Conservation (phyloP, 2,888 invertebrate genomes). For the Venusia cambrica region DNA sequence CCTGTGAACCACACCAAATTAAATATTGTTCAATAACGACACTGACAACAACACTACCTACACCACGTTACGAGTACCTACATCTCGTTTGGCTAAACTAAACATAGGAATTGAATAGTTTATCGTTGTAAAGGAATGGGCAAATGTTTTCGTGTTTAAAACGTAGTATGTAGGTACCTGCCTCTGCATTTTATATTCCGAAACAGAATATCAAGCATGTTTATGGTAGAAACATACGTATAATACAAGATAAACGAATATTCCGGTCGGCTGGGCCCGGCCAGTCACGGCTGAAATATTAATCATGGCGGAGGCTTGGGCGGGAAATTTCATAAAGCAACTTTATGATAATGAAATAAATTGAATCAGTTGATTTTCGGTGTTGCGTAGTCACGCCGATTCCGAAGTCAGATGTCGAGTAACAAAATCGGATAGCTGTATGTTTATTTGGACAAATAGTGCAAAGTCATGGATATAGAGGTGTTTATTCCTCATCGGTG, state of each 20-base stretch:
- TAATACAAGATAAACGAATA: slow-evolving; percentile 42
- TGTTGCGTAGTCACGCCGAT: slow-evolving; percentile 43
- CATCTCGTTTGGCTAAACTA: no score
- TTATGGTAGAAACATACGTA: slow-evolving; percentile 4
- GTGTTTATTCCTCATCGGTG: slow-evolving; percentile 25
- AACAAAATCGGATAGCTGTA: slow-evolving; percentile 14
- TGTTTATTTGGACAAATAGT: slow-evolving; percentile 10
- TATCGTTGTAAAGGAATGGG: no score
- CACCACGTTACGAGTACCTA: no score
- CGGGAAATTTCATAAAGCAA: slow-evolving; percentile 60
- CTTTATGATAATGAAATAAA: slow-evolving; percentile 67
- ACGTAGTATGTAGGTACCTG: no score
- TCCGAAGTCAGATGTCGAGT: slow-evolving; percentile 26
- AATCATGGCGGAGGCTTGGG: slow-evolving; percentile 57
- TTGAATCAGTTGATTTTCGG: slow-evolving; percentile 54
- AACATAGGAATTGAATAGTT: no score
- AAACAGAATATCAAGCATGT: slow-evolving; percentile 5
- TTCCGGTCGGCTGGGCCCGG: slow-evolving; percentile 44
- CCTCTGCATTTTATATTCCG: no score
- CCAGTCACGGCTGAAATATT: slow-evolving; percentile 67
- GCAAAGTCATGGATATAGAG: slow-evolving; percentile 8
- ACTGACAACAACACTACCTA: not conserved
- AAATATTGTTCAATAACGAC: slow-evolving; percentile 28
- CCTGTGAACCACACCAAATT: slow-evolving; percentile 38
- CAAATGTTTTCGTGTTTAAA: no score